Base-by-base conservation (phyloP, 2,113 vertebrate genomes). In the Leuciscus idus region DNA sequence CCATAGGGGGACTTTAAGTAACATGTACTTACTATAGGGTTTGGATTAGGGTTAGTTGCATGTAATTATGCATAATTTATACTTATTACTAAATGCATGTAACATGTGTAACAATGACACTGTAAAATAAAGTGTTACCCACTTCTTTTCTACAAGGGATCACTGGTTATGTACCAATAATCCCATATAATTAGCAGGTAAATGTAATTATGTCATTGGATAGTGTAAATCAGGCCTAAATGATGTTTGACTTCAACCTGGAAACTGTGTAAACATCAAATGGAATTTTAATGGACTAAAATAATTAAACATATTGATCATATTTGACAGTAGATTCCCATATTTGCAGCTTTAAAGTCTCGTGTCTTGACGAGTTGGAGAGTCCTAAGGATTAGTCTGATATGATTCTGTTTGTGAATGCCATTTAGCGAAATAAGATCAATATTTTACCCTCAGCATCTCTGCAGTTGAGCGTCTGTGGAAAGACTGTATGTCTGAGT, bases 401-500 rank as follows among this genome's bases (percentile, higher is more conserved):
- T 77, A 77, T 55, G 46, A 55, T 77, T 50, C 0, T 17, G 74
- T n/a, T n/a, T 48, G 43, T 75, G 23, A 50, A 75, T 50, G 75
- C 1, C n/a, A 76, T 50, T 76, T 57, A 66, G 79, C 10, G 4
- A 26, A 66, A 66, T 66, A 7, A 11, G 8, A 81, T 81, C 80
- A 81, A 68, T 81, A 66, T 81, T 82, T 82, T 5, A 68, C 80
- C 4, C 30, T 80, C 59, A 26, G 23, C 13, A 1, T 26, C 26
- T 61, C 55, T 8, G 48, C 48, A 50, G 48, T 4, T 15, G 48
- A 50, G 7, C 33, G 77, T 43, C 75, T 78, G 77, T 39, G 33
- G 76, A 8, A 80, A 80, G 23, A 43, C 72, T 48, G 72, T 74
- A 17, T 3, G 43, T 74, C 43, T 72, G 52, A 62, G 61, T 81